Conservation (phyloP, 2,797 vertebrate species). For the Orestias chungarensis region DNA sequence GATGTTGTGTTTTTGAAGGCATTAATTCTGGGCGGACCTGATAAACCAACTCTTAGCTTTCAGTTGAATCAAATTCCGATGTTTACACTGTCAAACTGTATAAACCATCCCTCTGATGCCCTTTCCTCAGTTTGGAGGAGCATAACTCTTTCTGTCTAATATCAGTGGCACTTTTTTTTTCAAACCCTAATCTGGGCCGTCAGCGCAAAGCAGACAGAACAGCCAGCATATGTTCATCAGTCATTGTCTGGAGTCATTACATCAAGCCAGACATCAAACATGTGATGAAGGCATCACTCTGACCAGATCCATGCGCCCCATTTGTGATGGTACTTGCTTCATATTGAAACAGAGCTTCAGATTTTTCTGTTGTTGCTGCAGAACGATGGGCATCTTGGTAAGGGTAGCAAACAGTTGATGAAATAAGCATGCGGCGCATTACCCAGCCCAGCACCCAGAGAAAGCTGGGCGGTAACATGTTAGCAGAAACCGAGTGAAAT, state of each 20-base stretch:
- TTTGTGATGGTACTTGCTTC: conserved; percentile 47
- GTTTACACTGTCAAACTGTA: conserved; percentile 29
- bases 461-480: conserved; percentile 22
- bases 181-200: conserved; percentile 51
- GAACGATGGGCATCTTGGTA: conserved; percentile 29
- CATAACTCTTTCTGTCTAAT: conserved; percentile 58
- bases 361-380: conserved; percentile 24
- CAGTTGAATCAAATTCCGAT: conserved; percentile 52
- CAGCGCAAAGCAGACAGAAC: conserved; percentile 38
- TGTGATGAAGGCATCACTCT: conserved; percentile 41
- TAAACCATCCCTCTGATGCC: conserved; percentile 47
- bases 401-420: conserved; percentile 24
- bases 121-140: conserved; percentile 33
- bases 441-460: conserved; percentile 9
- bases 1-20: conserved; percentile 20
- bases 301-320: conserved; percentile 50
- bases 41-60: conserved; percentile 53
- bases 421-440: conserved; percentile 30
- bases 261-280: conserved; percentile 54
- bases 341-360: conserved; percentile 20
- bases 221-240: conserved; percentile 62
- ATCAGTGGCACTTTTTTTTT: conserved; percentile 61
- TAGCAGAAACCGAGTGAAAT: conserved; percentile 14
- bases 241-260: conserved; percentile 52
- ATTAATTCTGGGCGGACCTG: conserved; percentile 9